Evolutionary conservation across 2,888 invertebrate genomes (phyloP), one percentile per base, ranked within the genome.

Genomic region (Linnaemya vulpina): DNA sequence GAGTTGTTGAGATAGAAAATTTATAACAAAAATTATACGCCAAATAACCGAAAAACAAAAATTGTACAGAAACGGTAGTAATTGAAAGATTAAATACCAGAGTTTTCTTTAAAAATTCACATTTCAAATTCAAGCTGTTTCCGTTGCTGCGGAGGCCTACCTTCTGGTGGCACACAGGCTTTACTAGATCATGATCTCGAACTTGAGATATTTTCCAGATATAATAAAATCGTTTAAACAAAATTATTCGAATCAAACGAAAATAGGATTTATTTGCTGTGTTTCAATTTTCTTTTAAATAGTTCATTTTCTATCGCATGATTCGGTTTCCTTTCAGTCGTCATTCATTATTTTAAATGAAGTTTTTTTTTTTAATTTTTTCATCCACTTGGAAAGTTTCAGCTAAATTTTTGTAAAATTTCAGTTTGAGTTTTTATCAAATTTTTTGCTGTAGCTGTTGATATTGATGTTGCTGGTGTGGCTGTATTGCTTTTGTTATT

Each of bases 381-480:
- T 30, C 30, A 68, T 7, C 10, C 35, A 25, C 70, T 79, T 78
- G 76, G 83, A 83, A 83, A 83, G 86, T 83, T 83, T 86, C 76
- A 83, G 83, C 86, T 83, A 11, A 76, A 70, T 58, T 85, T 84
- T 22, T 74, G 77, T 62, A 82, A 68, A 82, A 84, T 83, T 87
- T 87, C 82, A 49, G 75, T 81, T 85, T 87, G 83, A 79, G 83
- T 87, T 86, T 87, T 83, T 60, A 86, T 67, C 81, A 87, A 86
- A 81, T 85, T 74, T 83, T 76, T 77, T 84, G 84, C 58, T 87
- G 83, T 80, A 87, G 87, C 25, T 87, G 87, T 86, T 62, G 71
- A 86, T 88, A 87, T 86, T 67, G 76, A 67, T 87, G 73, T 7
- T 65, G 53, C 81, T 87, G 67, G 86, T 88, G 74, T 51, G 74